Conservation (phyloP, 2,888 invertebrate species). For the Tinea semifulvella region DNA sequence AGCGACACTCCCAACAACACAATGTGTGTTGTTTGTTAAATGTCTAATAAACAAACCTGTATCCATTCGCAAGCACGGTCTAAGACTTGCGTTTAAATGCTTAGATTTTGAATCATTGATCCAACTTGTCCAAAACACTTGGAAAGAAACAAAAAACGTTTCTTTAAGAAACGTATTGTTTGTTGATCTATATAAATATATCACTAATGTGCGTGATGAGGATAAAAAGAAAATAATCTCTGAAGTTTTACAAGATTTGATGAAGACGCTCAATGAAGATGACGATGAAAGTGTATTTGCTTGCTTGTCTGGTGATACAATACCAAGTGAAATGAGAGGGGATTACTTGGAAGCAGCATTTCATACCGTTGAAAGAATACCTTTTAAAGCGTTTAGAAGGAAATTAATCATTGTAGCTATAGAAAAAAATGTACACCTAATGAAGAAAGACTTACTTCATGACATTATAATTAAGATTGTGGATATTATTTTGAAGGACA, state of each 20-base stretch:
- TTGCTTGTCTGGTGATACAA: conserved; percentile 22
- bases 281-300: conserved; percentile 32
- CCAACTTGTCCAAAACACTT: conserved; percentile 23
- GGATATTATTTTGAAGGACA: no score
- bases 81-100: conserved; percentile 35
- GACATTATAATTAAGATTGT: no score
- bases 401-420: no score
- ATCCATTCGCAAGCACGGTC: conserved; percentile 37
- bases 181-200: neutral
- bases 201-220: conserved; percentile 16
- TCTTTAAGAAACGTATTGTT: conserved; percentile 32
- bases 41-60: conserved; percentile 28
- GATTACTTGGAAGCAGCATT: conserved; percentile 23
- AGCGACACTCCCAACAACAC: conserved; percentile 28
- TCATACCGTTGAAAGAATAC: neutral
- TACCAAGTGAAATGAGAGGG: conserved; percentile 25
- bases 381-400: no score
- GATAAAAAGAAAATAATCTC: conserved; percentile 25
- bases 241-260: conserved; percentile 30
- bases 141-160: conserved; percentile 34
- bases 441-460: conserved; percentile 27
- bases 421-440: no score
- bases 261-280: conserved; percentile 27
- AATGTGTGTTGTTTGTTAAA: conserved; percentile 29
- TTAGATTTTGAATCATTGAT: conserved; percentile 29